Evolutionary conservation across 30 jellyfish, hydroid and myxozoan genomes (phyloP), one percentile per base, ranked within the genome.

Genomic region (Chrysaora quinquecirrha): DNA sequence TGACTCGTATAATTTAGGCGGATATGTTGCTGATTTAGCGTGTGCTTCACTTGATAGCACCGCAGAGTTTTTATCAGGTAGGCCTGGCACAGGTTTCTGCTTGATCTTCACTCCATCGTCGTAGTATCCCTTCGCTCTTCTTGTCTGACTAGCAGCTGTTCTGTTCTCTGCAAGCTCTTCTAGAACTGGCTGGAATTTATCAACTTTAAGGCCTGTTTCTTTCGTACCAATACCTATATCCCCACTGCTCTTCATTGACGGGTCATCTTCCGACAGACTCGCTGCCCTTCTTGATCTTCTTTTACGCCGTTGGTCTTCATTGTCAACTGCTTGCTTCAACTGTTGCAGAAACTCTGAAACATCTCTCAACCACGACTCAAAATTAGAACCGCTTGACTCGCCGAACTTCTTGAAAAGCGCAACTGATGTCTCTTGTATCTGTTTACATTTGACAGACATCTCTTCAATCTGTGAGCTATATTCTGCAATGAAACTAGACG

Each of bases 271-370:
- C 9, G 76, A 18, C 35, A 62, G 69, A 62, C 95, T 84, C 27
- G 63, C 83, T 18, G 95, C 82, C 48, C 87, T 29, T 63, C 78
- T 64, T 24, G 97, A 80, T 73, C 65, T 62, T 12, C 97, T 65
- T 71, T 82, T 76, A 18, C 83, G 75, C n/a, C 83, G 58, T 1
- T 78, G 64, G 47, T 86, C 95, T 29, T 76, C 94, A 24, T 62
- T 90, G 58, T 64, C 80, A 1, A 87, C 96, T 4, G 98, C 97
- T 1, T 68, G 29, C 70, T 93, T 85, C 60, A 93, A 62, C 72
- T 76, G 94, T 72, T 93, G 82, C 54, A 93, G 47, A 84, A 93
- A 93, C 60, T 87, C 90, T 10, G 95, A 65, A 34, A 93, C 95
- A 50, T 73, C 84, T 31, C 75, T 78, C 71, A 93, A 52, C 98